Evolutionary conservation across 1,140 invertebrate species (phyloP), one percentile per base, ranked within the genome.

Genomic region (Trigoniulus corallinus): DNA sequence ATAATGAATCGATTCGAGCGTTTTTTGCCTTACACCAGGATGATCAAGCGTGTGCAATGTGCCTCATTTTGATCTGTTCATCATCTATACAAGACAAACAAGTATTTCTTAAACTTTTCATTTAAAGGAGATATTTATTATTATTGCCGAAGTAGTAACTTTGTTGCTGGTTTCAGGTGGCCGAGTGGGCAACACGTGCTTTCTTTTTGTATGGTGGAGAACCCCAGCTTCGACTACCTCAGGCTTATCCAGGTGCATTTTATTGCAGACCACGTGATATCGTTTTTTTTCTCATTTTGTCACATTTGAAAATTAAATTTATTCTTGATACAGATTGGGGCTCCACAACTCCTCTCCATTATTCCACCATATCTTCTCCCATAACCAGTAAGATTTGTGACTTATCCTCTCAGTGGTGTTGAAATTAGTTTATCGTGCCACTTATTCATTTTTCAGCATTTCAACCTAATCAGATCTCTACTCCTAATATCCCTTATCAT

Each of bases 181-280:
- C 79, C 39, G 83, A 94, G 59, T 86, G 84, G 80, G 91, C 92
- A 2, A 82, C 83, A 1, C 76, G 86, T 60, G 89, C 91, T 0
- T 93, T 95, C 63, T 89, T 95, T 61, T 66, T 89, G 50, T 93
- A 91, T 65, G 91, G 92, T 27, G 83, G 82, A 12, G 87, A 92
- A 58, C 74, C 71, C 1, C 60, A 65, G 7, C 40, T 51, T 64
- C 60, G 24, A 44, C 51, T 43, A 21, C 41, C 29, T 24, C 42
- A 18, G 41, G 20, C 27, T 18, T 13, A 18, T 29, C 27, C 51
- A 10, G n/a, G 15, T 41, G 20, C 18, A 52, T 10, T n/a, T 7
- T 7, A 18, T 39, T n/a, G n/a, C n/a, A n/a, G n/a, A n/a, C n/a
- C n/a, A n/a, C n/a, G n/a, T n/a, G n/a, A 52, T 3, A n/a, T 51